These are phyloP conservation scores for Eublepharis macularius DNA, from an alignment of 2,113 vertebrate genomes.

Conservation along the genomic window DNA sequence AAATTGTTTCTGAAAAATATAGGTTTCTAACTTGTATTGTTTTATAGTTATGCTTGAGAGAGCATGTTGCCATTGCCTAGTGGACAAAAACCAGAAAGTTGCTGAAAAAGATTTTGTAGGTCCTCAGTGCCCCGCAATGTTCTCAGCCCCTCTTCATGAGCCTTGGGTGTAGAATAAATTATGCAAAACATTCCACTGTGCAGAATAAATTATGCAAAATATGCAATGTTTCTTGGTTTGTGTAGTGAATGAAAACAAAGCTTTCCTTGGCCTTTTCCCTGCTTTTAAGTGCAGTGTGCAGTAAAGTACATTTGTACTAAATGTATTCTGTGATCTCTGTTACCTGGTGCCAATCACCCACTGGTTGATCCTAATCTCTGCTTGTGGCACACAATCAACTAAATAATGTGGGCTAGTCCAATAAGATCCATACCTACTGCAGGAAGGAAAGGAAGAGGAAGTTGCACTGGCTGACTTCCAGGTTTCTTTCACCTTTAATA, in stretches of 20 bases:
- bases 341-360: background rate
- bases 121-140: too few species aligned
- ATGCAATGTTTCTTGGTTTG: background rate
- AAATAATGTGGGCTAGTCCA: background rate
- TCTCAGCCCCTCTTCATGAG: background rate
- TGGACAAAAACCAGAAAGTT: background rate
- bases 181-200: background rate
- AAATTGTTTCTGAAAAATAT: background rate
- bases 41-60: background rate
- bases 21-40: background rate
- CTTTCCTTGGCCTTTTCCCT: background rate
- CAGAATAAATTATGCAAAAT: background rate
- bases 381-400: background rate
- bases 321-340: background rate
- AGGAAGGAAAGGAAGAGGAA: background rate
- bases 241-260: background rate
- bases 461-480: background rate
- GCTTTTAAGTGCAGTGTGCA: background rate
- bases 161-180: background rate
- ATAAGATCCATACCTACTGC: background rate
- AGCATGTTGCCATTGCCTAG: background rate
- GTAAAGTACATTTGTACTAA: background rate
- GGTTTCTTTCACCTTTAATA: background rate
- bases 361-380: background rate
- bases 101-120: background rate